These are phyloP conservation scores for Amyelois transitella DNA, from an alignment of 1,140 invertebrate species.

Conservation along the genomic window DNA sequence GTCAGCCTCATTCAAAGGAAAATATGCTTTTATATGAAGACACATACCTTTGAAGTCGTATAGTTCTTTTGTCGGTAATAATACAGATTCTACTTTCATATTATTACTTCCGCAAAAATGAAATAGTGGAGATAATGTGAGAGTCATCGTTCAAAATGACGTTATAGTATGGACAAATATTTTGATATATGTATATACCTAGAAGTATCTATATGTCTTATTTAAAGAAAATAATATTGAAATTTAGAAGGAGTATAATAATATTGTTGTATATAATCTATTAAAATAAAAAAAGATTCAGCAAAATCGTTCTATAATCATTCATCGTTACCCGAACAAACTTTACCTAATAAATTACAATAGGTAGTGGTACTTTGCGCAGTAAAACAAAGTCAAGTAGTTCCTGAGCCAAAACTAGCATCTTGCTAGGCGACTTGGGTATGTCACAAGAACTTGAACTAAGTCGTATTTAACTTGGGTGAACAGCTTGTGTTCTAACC, in stretches of 20 bases:
- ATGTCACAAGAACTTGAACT: conserved; percentile 56
- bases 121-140: too few species aligned
- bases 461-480: conserved; percentile 67
- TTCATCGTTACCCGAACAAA: not conserved
- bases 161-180: too few species aligned
- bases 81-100: too few species aligned
- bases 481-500: conserved; percentile 58
- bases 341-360: not conserved
- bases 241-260: too few species aligned
- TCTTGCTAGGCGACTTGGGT: conserved; percentile 49
- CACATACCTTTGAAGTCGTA: not conserved
- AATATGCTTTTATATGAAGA: not conserved
- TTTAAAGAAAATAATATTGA: too few species aligned
- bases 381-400: conserved; percentile 32
- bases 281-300: too few species aligned
- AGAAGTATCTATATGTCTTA: too few species aligned
- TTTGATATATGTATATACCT: too few species aligned
- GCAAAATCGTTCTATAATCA: too few species aligned
- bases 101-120: too few species aligned
- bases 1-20: not conserved
- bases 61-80: not conserved
- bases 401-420: conserved; percentile 46
- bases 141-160: too few species aligned
- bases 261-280: too few species aligned
- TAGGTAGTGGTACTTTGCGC: conserved; percentile 12